These are phyloP conservation scores for Cancer borealis DNA, from an alignment of 2,888 invertebrate species.

Conservation along the genomic window DNA sequence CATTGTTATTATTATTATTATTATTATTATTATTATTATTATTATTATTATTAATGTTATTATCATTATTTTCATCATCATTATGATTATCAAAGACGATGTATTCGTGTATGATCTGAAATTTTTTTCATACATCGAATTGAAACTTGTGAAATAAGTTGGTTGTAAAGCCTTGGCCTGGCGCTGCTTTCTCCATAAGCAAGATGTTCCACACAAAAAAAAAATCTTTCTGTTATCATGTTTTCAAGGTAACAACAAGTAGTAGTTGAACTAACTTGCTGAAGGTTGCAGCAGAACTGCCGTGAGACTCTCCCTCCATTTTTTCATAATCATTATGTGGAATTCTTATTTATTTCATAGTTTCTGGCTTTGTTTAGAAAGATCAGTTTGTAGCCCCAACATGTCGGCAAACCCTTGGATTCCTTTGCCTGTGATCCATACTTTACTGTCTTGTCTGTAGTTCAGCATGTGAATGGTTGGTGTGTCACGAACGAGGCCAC, in stretches of 20 bases:
- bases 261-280: slow-evolving; percentile 47
- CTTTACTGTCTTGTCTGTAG: slow-evolving; percentile 70
- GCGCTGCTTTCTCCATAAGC: slow-evolving; percentile 25
- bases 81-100: not conserved
- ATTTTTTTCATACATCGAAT: not conserved
- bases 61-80: not conserved
- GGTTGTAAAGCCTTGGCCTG: not conserved
- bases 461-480: slow-evolving; percentile 71
- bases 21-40: not conserved
- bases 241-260: not conserved
- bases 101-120: not conserved
- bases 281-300: slow-evolving; percentile 48
- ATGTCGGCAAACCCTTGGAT: slow-evolving; percentile 70
- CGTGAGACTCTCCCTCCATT: slow-evolving; percentile 51
- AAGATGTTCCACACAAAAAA: slow-evolving; percentile 34
- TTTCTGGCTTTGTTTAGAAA: slow-evolving; percentile 55
- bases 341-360: slow-evolving; percentile 58
- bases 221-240: not conserved
- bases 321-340: slow-evolving; percentile 43
- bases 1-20: not conserved
- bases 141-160: slow-evolving; percentile 47
- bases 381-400: slow-evolving; percentile 69
- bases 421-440: slow-evolving; percentile 71
- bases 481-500: slow-evolving; percentile 66
- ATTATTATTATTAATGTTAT: slow-evolving; percentile 7